Base-by-base conservation (phyloP, 2,888 invertebrate genomes). In the Hydroisotoma schaefferi region DNA sequence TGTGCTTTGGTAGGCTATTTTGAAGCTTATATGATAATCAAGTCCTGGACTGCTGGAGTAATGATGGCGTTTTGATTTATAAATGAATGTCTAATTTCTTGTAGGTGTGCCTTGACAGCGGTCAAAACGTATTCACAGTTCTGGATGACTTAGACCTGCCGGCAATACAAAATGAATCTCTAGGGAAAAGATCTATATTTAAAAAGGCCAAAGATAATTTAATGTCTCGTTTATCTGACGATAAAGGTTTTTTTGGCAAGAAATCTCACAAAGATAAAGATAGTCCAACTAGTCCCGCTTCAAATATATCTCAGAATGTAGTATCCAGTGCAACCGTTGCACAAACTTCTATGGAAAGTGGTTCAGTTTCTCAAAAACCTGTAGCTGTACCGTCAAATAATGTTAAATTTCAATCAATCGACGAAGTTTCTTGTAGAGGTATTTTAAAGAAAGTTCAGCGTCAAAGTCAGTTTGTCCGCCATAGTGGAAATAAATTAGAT, bases 161-260 rank as follows among this genome's bases (percentile, higher is more conserved):
- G 47, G 56, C 67, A 37, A 53, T 46, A 23, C 63, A 61, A 27
- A 63, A 63, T 49, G 72, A 72, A 68, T 59, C 59, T 57, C 63
- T 64, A 18, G 65, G 61, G 44, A 70, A 69, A 54, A 72, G 70
- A 27, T 72, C 72, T 27, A 63, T 72, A 38, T 72, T 72, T 60
- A 64, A 67, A 18, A 70, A 70, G 63, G 72, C 72, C 10, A 67
- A 70, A 37, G 72, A 72, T 55, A 72, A 72, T 55, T 57, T 72
- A 6, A 69, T 72, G 66, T 70, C 69, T 8, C 65, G 67, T 33
- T 55, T 70, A 12, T 61, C 63, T 1, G 68, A 70, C 4, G 70
- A 65, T 28, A 69, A 68, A 53, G 55, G 55, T 8, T 70, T 70
- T 57, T 72, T 69, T 55, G 63, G 63, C 47, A 61, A 67, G 51